Conservation (phyloP, 1,140 invertebrate species). For the Leptinotarsa defecta region DNA sequence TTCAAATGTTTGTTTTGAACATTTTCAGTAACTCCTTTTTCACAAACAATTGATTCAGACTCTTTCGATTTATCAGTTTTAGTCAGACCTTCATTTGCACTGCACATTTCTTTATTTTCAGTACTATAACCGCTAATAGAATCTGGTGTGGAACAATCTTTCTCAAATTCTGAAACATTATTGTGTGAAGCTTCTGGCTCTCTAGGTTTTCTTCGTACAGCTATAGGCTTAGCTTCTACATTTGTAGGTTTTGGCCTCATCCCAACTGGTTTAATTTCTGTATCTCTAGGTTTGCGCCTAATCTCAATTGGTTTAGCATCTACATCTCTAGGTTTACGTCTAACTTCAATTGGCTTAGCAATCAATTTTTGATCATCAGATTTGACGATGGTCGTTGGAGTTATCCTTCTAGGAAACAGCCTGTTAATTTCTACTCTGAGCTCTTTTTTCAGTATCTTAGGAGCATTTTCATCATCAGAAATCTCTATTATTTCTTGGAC, state of each 20-base stretch:
- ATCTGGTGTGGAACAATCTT: too few relatives aligned
- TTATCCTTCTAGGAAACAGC: slow-evolving; percentile 19
- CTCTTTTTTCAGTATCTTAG: background rate
- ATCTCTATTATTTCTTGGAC: slow-evolving; percentile 1
- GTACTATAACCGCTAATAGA: too few relatives aligned
- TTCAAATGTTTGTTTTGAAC: background rate
- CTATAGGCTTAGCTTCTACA: slow-evolving; percentile 27
- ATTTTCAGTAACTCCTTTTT: background rate
- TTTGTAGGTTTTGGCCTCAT: background rate
- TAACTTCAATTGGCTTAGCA: slow-evolving; percentile 12
- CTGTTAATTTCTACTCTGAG: slow-evolving; percentile 22
- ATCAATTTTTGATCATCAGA: background rate
- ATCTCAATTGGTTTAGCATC: slow-evolving; percentile 31
- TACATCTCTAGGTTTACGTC: background rate
- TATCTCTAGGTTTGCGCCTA: slow-evolving; percentile 26
- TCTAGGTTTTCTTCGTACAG: slow-evolving; percentile 28
- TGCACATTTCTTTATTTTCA: too few relatives aligned
- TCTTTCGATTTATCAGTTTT: too few relatives aligned
- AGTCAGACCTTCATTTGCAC: too few relatives aligned
- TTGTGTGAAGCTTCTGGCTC: background rate
- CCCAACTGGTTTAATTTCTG: background rate
- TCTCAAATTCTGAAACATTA: too few relatives aligned
- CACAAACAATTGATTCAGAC: background rate
- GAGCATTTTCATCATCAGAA: slow-evolving; percentile 15
- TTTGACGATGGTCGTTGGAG: background rate